Base-by-base conservation (phyloP, 2,888 invertebrate genomes). In the Aleiodes leptofemur region DNA sequence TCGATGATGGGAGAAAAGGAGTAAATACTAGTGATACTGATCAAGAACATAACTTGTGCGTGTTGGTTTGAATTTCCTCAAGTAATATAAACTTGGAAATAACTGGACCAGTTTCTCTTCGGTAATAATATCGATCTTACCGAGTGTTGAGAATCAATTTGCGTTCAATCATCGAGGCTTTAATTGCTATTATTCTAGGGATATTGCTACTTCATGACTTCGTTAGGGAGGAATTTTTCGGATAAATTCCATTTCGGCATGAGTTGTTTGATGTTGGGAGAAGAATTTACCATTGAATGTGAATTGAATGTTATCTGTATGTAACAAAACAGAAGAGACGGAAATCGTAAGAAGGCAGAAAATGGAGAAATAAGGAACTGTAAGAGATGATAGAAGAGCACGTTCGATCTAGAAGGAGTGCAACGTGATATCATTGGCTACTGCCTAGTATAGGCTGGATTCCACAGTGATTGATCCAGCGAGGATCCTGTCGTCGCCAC, bases 381-480 rank as follows among this genome's bases (percentile, higher is more conserved):
- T 23, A 8, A 48, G 14, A 43, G 64, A 64, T 64, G 64, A 64
- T 64, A 48, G 64, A 64, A 64, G 48, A 48, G 61, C 55, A 53
- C 74, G 74, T 71, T 73, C 66, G 48, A 73, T 73, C 66, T 73
- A 56, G 75, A 61, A 74, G 77, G 77, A 74, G 76, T 77, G 77
- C 77, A 74, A 55, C 48, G 70, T 76, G 71, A 79, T 79, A 76
- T 76, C 76, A 74, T 77, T 78, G 75, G 77, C 74, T 76, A 78
- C 72, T 73, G 71, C 69, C 61, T 76, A 76, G 76, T 61, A 57
- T 74, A 77, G 77, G 77, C 78, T 77, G 80, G 79, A 85, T 85
- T 83, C 81, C 82, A 72, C 77, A 75, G 81, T 84, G 83, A 85
- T 84, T 83, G 83, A 83, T 84, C 82, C 81, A 73, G 76, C 76